Base-by-base conservation (phyloP, 2,113 vertebrate species). In the Maccullochella peelii region DNA sequence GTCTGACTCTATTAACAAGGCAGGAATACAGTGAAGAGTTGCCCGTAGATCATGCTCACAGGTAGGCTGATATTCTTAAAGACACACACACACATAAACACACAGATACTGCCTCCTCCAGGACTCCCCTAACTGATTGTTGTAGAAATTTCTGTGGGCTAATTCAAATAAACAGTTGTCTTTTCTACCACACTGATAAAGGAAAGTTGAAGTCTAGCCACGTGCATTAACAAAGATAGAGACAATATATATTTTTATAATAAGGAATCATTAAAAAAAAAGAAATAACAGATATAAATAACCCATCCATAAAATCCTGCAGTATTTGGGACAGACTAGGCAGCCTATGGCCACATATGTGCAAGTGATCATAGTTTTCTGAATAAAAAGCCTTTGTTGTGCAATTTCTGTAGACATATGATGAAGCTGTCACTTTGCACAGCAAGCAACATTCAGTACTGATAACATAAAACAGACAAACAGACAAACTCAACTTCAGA, bases 61-160 rank as follows among this genome's bases (percentile, higher is more conserved):
- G 93, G 93, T 94, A 92, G 88, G 80, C 82, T 84, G 85, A 9
- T 80, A 58, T 85, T 93, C 91, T 94, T 94, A 94, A 94, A 93
- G 93, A 83, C 57, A 58, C 84, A 82, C 33, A 77, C 38, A 38
- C 38, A 38, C 38, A 38, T 3, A n/a, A 47, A 78, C 33, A 77
- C 30, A 79, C 63, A 58, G 20, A n/a, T 2, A 25, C n/a, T 47
- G 47, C 54, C 40, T 58, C 59, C 49, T 55, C 63, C 33, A 65
- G 20, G 44, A 44, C 67, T 66, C 16, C 18, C 30, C 36, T n/a
- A 8, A 11, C 42, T 63, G 69, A 55, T 20, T 38, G 5, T 33
- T 33, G 30, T 33, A 33, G 30, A 33, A 3, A 33, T 33, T 33
- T 33, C 33, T 33, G 33, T 33, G 33, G 33, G 33, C 33, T 4